Evolutionary conservation across 2,113 vertebrate species (phyloP).

Genomic region (Pterocles gutturalis): DNA sequence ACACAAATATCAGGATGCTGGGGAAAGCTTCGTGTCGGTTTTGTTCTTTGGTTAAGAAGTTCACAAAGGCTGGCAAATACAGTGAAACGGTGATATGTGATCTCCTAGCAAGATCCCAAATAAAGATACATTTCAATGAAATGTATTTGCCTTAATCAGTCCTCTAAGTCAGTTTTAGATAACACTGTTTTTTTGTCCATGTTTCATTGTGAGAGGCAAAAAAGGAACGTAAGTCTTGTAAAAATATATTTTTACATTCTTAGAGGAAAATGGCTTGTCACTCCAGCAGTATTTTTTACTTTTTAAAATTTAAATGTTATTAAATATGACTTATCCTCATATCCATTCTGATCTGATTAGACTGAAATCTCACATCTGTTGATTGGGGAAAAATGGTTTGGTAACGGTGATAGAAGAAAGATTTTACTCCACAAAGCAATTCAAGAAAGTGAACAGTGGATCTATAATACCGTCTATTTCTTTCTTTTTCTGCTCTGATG

Average conservation of each 20-base stretch:
- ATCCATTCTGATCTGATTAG: not conserved
- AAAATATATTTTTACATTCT: not conserved
- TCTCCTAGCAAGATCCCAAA: not conserved
- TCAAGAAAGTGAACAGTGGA: not conserved
- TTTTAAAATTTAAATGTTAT: not conserved
- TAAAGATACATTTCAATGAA: not conserved
- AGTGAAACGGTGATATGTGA: not conserved
- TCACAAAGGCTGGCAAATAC: not conserved
- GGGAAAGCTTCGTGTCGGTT: not conserved
- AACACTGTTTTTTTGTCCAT: not conserved
- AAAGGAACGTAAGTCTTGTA: not conserved
- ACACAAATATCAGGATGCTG: not conserved
- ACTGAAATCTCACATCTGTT: not conserved
- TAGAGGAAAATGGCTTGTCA: not conserved
- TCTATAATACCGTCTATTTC: not conserved
- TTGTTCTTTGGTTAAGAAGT: not conserved
- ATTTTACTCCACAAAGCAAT: not conserved
- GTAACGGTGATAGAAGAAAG: not conserved
- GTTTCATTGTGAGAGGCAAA: not conserved
- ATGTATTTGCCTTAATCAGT: not conserved
- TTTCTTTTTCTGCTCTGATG: not conserved
- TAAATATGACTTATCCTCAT: not conserved
- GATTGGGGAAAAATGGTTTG: not conserved
- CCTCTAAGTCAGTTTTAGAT: not conserved
- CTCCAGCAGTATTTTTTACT: not conserved